These are phyloP conservation scores for Oryzias celebensis DNA, from an alignment of 2,113 vertebrate species.

Conservation along the genomic window DNA sequence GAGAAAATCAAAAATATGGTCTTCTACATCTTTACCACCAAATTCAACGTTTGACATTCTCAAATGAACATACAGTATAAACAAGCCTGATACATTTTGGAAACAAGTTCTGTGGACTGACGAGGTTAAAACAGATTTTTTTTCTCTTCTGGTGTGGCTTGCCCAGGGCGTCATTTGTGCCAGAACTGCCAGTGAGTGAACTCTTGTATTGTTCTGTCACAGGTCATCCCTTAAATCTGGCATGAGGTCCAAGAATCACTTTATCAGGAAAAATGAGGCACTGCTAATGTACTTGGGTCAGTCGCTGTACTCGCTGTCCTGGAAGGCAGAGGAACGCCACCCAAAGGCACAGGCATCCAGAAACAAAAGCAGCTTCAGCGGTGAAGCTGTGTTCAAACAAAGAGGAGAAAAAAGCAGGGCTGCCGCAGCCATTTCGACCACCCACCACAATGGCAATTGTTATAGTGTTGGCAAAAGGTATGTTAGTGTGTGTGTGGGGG, in stretches of 20 bases:
- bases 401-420: slow-evolving; percentile 37
- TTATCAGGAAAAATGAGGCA: slow-evolving; percentile 49
- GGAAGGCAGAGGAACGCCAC: slow-evolving; percentile 48
- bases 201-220: slow-evolving; percentile 18
- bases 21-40: too few species aligned
- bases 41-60: too few species aligned
- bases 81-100: too few species aligned
- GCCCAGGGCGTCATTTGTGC: too few species aligned
- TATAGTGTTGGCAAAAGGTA: slow-evolving; percentile 34
- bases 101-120: too few species aligned
- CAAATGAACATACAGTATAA: too few species aligned
- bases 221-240: slow-evolving; percentile 43
- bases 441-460: slow-evolving; percentile 42
- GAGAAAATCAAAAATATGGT: too few species aligned
- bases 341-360: slow-evolving; percentile 42
- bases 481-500: too few species aligned
- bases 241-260: slow-evolving; percentile 30
- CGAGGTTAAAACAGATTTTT: too few species aligned
- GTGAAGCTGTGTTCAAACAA: slow-evolving; percentile 34
- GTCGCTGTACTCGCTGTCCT: slow-evolving; percentile 37
- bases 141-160: too few species aligned
- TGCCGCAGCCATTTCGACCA: slow-evolving; percentile 37
- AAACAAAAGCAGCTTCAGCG: slow-evolving; percentile 36
- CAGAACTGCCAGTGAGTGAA: background rate
- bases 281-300: slow-evolving; percentile 64